Evolutionary conservation across 2,888 invertebrate species (phyloP), one percentile per base, ranked within the genome.

Genomic region (Thecophora atra): DNA sequence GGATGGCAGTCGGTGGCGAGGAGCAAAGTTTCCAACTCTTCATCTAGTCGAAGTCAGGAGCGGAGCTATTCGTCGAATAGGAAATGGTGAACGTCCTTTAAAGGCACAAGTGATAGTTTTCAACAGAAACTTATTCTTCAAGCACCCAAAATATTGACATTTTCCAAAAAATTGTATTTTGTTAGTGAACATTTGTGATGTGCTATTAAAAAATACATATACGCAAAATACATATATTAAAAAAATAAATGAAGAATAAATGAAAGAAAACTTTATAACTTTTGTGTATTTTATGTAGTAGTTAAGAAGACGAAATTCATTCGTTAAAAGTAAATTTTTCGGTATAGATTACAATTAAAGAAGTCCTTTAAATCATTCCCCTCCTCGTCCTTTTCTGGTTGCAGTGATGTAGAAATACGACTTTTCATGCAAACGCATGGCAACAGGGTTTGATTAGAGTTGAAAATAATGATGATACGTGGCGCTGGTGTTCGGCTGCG

Each of bases 401-500:
- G 47, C 47, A 47, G 1, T 1, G 17, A 47, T 4, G 11, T 47
- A 47, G 47, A 5, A 17, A 17, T 26, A 24, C 24, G 54, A 54
- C n/a, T 54, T 21, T 4, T 5, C n/a, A 47, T 5, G 47, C 13
- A 47, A 47, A 47, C 5, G 17, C 17, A 17, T n/a, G n/a, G n/a
- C n/a, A n/a, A n/a, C n/a, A 47, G 47, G 4, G 15, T 47, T 47
- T 47, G 47, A 1, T n/a, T 15, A 5, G 4, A 47, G 47, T n/a
- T 62, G 15, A 11, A 42, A 44, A 63, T 63, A 24, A 63, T 19
- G 42, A 15, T 21, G 42, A 42, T 26, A 21, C 30, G n/a, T 54
- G 66, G 30, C 28, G 30, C 52, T 30, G 30, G 28, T 52, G n/a
- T 54, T 56, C 54, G 37, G 42, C 56, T 68, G 56, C 56, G 44